Percentiles rank a stretch among this genome's conserved stretches.
Evolutionary conservation across 1,140 invertebrate genomes (phyloP).

Genomic region (Triops cancriformis): DNA sequence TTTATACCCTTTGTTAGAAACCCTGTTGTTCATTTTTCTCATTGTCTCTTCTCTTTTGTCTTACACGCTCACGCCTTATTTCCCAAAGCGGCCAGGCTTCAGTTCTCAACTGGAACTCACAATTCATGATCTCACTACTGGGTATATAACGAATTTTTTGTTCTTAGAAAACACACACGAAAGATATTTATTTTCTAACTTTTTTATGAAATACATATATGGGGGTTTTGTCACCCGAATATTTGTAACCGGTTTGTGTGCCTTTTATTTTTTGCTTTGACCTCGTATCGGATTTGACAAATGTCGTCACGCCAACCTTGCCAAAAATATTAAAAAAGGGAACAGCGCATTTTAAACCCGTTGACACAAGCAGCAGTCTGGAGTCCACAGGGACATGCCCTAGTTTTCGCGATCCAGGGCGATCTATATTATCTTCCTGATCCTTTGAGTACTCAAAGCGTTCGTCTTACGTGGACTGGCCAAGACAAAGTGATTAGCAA

Average conservation of each 20-base stretch:
- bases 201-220: neutral
- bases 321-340: neutral
- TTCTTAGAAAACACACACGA: neutral
- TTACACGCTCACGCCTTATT: neutral
- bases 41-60: neutral
- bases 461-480: constrained; percentile 64
- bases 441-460: constrained; percentile 47
- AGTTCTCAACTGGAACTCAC: constrained; percentile 17
- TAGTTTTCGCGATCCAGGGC: constrained; percentile 69
- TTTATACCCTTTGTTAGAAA: neutral
- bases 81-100: constrained; percentile 2
- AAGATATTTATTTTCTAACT: neutral
- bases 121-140: constrained; percentile 24
- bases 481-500: constrained; percentile 68
- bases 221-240: neutral
- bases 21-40: neutral
- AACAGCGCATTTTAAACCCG: neutral
- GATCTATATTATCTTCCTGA: constrained; percentile 72
- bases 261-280: neutral
- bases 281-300: neutral
- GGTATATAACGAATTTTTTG: constrained; percentile 14
- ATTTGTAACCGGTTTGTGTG: neutral
- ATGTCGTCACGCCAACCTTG: neutral
- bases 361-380: constrained; percentile 51
- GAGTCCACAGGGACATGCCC: constrained; percentile 51